Base-by-base conservation (phyloP, 2,113 vertebrate genomes). In the Apodemus speciosus region DNA sequence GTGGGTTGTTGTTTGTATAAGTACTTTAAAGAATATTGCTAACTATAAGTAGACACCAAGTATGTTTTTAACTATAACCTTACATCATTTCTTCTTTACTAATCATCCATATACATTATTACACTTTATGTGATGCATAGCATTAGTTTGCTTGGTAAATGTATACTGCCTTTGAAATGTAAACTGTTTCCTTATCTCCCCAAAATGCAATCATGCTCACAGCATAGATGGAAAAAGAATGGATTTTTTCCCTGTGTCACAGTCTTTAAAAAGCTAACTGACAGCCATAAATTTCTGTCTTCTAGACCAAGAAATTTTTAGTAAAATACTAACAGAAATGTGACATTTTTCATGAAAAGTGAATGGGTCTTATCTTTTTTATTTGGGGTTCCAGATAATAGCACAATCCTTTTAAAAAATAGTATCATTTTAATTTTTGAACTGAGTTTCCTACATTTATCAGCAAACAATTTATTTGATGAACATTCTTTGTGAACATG, bases 381-480 rank as follows among this genome's bases (percentile, higher is more conserved):
- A 92, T 87, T 95, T 89, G 49, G 83, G 79, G 60, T 88, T 90
- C 62, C 25, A 91, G 43, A 86, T 38, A 91, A 95, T 91, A 35
- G 32, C 90, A 35, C 8, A 32, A 32, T 87, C 14, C 14, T 96
- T 51, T n/a, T n/a, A n/a, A 94, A 68, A 93, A 96, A 49, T 66
- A 49, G 0, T 81, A 77, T 92, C 0, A 16, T 15, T 92, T 95
- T 97, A 90, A 95, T 96, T 97, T 97, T 97, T 96, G 92, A 94
- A 89, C 81, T 85, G 66, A 95, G n/a, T 84, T 86, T 95, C 94
- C 96, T 96, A 6, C 81, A 77, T 97, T 96, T 96, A 73, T 93
- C 91, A 94, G 91, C 95, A 97, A 97, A 94, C 93, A 95, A 51
- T 96, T 94, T 97, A 97, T 95, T 97, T 97, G 69, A 77, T 96